Evolutionary conservation across 2,797 vertebrate species (phyloP).

Genomic region (Zenarchopterus dispar): DNA sequence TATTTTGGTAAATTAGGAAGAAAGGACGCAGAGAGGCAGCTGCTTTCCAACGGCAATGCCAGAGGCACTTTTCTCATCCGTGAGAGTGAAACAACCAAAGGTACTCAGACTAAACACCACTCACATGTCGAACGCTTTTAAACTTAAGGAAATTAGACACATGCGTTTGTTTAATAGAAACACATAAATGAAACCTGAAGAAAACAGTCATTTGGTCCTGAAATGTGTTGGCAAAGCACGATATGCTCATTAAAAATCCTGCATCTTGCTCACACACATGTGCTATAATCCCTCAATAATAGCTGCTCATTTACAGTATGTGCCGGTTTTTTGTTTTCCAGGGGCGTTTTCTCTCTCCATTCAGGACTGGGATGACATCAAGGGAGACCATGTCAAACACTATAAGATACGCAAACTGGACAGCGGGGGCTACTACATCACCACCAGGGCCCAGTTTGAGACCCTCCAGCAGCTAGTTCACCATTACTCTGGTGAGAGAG

Average conservation of each 20-base stretch:
- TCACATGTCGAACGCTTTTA: conserved; percentile 18
- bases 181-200: neutral
- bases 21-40: conserved; percentile 97
- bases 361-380: conserved; percentile 98
- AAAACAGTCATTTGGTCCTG: neutral
- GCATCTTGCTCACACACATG: neutral
- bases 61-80: conserved; percentile 99
- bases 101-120: conserved; percentile 70
- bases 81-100: conserved; percentile 99
- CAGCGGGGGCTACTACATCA: conserved; percentile 98
- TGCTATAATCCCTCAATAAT: neutral
- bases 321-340: conserved; percentile 64
- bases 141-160: conserved; percentile 1
- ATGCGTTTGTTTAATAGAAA: conserved; percentile 19
- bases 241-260: conserved; percentile 5
- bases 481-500: conserved; percentile 93
- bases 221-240: neutral
- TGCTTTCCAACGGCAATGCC: conserved; percentile 95
- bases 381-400: conserved; percentile 99
- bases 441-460: conserved; percentile 98
- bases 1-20: conserved; percentile 99
- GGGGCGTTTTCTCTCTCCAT: conserved; percentile 99
- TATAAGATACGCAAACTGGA: conserved; percentile 99
- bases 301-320: neutral
- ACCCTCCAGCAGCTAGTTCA: conserved; percentile 98